These are phyloP conservation scores for Hirundichthys speculiger DNA, from an alignment of 2,113 vertebrate genomes.

Conservation along the genomic window DNA sequence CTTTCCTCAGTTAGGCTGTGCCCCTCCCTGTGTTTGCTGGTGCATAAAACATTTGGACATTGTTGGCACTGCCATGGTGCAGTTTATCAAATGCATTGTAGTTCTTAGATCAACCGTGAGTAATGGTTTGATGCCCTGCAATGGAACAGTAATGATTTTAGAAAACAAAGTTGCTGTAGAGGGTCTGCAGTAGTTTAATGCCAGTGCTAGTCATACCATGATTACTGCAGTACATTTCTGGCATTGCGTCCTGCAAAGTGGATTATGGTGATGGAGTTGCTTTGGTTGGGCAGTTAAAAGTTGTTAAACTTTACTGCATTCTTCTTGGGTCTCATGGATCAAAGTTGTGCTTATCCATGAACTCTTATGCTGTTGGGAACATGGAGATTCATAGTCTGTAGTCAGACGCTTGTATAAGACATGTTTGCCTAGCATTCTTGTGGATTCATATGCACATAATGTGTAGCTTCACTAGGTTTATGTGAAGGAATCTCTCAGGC, in stretches of 20 bases:
- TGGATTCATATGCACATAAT: conserved; percentile 44
- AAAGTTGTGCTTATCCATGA: conserved; percentile 31
- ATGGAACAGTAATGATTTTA: conserved; percentile 18
- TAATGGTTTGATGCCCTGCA: conserved; percentile 33
- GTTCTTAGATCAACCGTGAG: conserved; percentile 29
- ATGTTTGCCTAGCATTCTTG: conserved; percentile 55
- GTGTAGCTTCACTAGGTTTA: conserved; percentile 36
- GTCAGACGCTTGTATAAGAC: conserved; percentile 67
- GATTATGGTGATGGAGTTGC: conserved; percentile 21
- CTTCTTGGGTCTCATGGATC: conserved; percentile 57
- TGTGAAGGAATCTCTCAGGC: conserved; percentile 43
- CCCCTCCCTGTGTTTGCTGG: conserved; percentile 31
- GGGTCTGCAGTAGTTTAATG: conserved; percentile 3
- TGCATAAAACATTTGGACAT: conserved; percentile 34
- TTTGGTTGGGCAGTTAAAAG: conserved; percentile 1
- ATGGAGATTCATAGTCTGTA: conserved; percentile 36
- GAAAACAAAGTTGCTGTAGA: conserved; percentile 34
- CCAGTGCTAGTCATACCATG: conserved; percentile 28
- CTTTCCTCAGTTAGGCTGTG: conserved; percentile 12
- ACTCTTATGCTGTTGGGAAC: conserved; percentile 35
- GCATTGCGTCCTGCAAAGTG: conserved; percentile 9
- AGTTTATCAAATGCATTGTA: conserved; percentile 41
- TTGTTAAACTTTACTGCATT: conserved; percentile 58
- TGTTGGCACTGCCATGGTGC: conserved; percentile 35
- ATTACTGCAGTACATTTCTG: conserved; percentile 53